phyloP scores from a whole-genome alignment of 1,140 invertebrate species.

The Microplitis mediator region DNA sequence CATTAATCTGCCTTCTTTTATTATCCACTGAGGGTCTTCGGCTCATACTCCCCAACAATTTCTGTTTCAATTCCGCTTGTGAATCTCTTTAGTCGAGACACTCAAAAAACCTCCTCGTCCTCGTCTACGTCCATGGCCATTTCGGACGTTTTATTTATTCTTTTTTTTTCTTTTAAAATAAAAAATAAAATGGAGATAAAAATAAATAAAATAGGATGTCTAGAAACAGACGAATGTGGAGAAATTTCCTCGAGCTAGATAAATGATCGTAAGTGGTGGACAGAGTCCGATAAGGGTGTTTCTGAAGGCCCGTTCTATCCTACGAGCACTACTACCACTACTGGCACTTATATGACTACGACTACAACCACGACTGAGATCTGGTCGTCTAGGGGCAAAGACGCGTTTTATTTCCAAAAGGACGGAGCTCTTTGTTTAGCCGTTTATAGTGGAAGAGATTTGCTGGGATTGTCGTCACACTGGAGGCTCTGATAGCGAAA shows the following conservation, averaged over 20 bases:
- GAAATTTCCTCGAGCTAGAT: constrained; percentile 49
- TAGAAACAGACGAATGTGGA: neutral
- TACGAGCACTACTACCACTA: too few species aligned
- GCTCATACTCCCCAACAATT: neutral
- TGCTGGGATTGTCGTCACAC: constrained; percentile 55
- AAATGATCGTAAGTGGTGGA: constrained; percentile 58
- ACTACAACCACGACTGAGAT: neutral
- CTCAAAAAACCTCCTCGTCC: neutral
- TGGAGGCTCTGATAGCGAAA: constrained; percentile 43
- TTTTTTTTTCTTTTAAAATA: neutral
- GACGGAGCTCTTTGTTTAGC: constrained; percentile 64
- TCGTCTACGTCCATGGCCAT: too few species aligned
- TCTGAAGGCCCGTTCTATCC: constrained; percentile 14
- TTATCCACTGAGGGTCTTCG: constrained; percentile 41
- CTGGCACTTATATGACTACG: too few species aligned
- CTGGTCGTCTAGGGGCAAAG: constrained; percentile 30
- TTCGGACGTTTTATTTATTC: too few species aligned
- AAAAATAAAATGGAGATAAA: neutral
- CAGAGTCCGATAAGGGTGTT: constrained; percentile 54
- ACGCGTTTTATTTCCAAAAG: constrained; percentile 42
- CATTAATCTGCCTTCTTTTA: constrained; percentile 62
- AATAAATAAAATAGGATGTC: neutral
- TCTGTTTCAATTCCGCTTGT: constrained; percentile 23
- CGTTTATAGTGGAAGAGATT: constrained; percentile 64
- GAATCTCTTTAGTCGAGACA: neutral